These are phyloP conservation scores for Alcis repandata DNA, from an alignment of 2,888 invertebrate genomes.

Conservation along the genomic window DNA sequence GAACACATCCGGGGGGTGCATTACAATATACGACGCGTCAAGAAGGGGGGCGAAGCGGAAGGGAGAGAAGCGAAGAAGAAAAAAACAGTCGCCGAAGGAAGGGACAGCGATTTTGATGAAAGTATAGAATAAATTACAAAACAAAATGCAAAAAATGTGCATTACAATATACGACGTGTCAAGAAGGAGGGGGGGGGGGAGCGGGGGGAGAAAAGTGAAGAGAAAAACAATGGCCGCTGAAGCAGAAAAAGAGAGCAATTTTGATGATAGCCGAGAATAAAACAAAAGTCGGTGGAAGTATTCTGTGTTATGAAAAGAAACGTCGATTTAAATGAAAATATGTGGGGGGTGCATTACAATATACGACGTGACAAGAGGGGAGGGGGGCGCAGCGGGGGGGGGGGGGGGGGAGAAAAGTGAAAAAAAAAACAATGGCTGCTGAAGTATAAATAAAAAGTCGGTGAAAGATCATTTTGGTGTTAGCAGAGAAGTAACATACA, in stretches of 20 bases:
- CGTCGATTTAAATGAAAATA: background rate
- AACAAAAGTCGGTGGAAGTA: no score
- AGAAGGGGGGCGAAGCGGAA: background rate
- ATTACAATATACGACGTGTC: background rate
- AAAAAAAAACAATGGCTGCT: background rate
- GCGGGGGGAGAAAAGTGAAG: no score
- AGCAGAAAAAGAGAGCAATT: no score
- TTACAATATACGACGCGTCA: background rate
- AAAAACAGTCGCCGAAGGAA: background rate
- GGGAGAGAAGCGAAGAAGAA: background rate
- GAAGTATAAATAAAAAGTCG: background rate
- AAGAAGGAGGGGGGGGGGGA: constrained; percentile 1
- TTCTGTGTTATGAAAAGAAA: no score
- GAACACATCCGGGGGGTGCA: constrained; percentile 2
- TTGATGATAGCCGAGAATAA: no score
- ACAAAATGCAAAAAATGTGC: no score
- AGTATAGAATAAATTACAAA: background rate
- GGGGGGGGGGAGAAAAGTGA: background rate
- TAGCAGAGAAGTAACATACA: background rate
- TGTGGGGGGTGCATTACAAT: constrained; percentile 7
- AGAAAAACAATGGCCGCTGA: no score
- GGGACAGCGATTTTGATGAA: background rate
- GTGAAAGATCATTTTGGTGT: background rate
- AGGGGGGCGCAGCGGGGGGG: background rate
- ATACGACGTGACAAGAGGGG: constrained; percentile 2